phyloP scores from a whole-genome alignment of 2,888 invertebrate species.

The Erynnis tages region DNA sequence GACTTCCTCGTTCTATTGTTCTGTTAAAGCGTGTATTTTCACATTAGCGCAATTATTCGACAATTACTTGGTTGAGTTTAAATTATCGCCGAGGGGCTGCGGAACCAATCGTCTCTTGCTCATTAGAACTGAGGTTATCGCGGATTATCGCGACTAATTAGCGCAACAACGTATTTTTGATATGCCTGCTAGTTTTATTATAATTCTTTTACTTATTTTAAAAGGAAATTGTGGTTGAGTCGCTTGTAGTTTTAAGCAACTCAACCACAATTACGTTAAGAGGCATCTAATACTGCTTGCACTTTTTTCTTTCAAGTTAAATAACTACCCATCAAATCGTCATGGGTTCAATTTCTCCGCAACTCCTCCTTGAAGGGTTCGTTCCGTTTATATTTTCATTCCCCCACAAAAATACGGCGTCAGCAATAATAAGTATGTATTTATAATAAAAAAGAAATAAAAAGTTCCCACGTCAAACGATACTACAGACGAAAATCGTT shows the following conservation, averaged over 20 bases:
- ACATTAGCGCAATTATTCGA: constrained; percentile 79
- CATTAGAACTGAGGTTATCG: constrained; percentile 63
- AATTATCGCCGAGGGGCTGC: constrained; percentile 60
- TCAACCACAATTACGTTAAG: too few species aligned
- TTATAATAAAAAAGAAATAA: constrained; percentile 49
- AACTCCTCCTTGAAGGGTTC: constrained; percentile 40
- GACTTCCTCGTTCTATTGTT: constrained; percentile 71
- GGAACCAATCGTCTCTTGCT: constrained; percentile 63
- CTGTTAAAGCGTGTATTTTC: constrained; percentile 75
- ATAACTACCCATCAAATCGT: neutral
- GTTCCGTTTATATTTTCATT: constrained; percentile 46
- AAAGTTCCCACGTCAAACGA: constrained; percentile 34
- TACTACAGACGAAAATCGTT: constrained; percentile 40
- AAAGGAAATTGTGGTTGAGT: too few species aligned
- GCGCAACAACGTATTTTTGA: constrained; percentile 1
- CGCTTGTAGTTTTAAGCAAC: too few species aligned
- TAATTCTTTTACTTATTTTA: too few species aligned
- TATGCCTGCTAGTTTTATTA: constrained; percentile 1
- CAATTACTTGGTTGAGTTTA: constrained; percentile 70
- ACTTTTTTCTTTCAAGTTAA: too few species aligned
- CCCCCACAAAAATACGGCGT: constrained; percentile 55
- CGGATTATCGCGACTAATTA: constrained; percentile 63
- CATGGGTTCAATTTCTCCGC: neutral
- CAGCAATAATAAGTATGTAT: constrained; percentile 62
- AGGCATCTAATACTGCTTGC: too few species aligned